Base-by-base conservation (phyloP, 1,140 invertebrate species). In the Drosophila mojavensis region DNA sequence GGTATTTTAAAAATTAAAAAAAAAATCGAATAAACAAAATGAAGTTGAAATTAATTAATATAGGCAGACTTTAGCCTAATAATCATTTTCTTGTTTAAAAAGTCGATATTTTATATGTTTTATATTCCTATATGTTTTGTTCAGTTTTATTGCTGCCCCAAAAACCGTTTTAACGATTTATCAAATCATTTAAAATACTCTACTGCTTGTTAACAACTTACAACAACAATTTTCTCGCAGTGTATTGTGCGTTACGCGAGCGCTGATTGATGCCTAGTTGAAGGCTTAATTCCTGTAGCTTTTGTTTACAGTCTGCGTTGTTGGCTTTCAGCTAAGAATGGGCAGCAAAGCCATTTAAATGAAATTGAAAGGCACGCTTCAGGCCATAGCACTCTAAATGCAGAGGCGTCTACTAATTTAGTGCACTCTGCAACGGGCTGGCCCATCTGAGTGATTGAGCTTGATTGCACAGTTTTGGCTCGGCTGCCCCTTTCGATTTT, bases 331-430 rank as follows among this genome's bases (percentile, higher is more conserved):
- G 65, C 17, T 24, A 26, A 28, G 30, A 67, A 50, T 67, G 64
- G 33, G 51, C 54, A 65, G 51, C 6, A 11, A 48, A 39, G 36
- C 11, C 56, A 73, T 73, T 28, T 63, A 86, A 88, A 86, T 65
- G 76, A 86, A 86, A 86, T 88, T 88, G 82, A 86, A 88, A 86
- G 82, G 65, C 60, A 45, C 41, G 48, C 63, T 72, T 13, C 24
- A 24, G 28, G 39, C 50, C 43, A 33, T 36, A 58, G 64, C 58
- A 56, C 54, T 69, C 67, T 71, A 88, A 88, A 80, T 67, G 74
- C 48, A 64, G 68, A 80, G 84, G 84, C 84, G 84, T 89, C 73
- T 72, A 84, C 77, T 88, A 81, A 78, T 84, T 88, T 84, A 81
- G 74, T 54, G 51, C 68, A 84, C 80, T 65, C 59, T 39, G 66